Evolutionary conservation across 2,888 invertebrate species (phyloP).

Genomic region (Lasioglossum calceatum): DNA sequence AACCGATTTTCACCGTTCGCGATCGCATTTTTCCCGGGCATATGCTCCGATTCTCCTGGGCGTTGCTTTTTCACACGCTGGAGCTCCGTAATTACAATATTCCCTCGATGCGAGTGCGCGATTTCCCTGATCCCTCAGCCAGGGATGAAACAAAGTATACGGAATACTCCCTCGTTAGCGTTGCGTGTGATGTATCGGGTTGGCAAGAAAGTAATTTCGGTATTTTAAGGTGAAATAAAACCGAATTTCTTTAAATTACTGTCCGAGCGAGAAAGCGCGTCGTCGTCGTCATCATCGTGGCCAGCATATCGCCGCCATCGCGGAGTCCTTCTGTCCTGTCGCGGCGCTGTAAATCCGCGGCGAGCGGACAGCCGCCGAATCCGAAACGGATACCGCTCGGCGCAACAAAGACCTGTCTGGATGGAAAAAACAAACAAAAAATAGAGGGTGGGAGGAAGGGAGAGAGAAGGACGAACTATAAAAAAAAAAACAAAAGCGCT

Average conservation of each 20-base stretch:
- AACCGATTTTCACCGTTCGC: conserved; percentile 68
- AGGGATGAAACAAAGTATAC: neutral
- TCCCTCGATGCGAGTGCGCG: neutral
- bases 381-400: conserved; percentile 71
- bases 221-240: no score
- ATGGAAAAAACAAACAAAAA: conserved; percentile 8
- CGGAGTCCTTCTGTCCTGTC: conserved; percentile 48
- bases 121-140: neutral
- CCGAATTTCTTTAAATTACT: no score
- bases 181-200: no score
- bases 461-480: conserved; percentile 41
- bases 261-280: neutral
- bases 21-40: conserved; percentile 60
- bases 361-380: conserved; percentile 64
- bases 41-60: conserved; percentile 58
- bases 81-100: neutral
- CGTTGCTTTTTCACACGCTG: conserved; percentile 42
- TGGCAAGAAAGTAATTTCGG: no score
- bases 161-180: no score
- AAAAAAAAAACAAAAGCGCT: conserved; percentile 42
- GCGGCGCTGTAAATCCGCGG: conserved; percentile 58
- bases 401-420: conserved; percentile 75
- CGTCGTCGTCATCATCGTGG: neutral
- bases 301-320: conserved; percentile 48
- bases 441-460: no score